Evolutionary conservation across 2,888 invertebrate genomes (phyloP).

Genomic region (Lepetodrilus schrolli): DNA sequence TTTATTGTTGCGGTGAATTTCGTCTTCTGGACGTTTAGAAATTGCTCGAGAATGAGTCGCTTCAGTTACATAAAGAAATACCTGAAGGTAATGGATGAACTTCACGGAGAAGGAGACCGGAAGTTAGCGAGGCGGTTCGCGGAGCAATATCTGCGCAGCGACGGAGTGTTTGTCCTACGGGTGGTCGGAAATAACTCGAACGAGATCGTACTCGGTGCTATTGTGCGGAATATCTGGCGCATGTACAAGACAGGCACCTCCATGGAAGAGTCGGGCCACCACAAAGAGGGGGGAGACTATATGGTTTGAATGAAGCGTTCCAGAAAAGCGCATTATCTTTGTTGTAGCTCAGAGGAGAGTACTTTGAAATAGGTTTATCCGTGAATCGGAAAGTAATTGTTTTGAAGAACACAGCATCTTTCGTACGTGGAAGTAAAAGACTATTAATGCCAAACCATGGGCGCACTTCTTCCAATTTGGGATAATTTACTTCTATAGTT

Average conservation of each 20-base stretch:
- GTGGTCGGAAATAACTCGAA: constrained; percentile 60
- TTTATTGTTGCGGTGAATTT: constrained; percentile 24
- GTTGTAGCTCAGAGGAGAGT: no score
- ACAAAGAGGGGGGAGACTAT: constrained; percentile 37
- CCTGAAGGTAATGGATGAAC: constrained; percentile 28
- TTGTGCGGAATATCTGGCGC: constrained; percentile 56
- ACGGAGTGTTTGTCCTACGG: constrained; percentile 51
- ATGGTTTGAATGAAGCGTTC: no score
- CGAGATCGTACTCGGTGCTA: constrained; percentile 56
- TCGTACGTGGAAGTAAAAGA: no score
- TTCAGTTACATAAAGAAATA: constrained; percentile 32
- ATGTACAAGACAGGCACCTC: constrained; percentile 52
- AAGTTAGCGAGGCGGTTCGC: constrained; percentile 34
- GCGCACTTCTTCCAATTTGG: no score
- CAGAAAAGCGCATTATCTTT: no score
- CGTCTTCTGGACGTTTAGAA: constrained; percentile 31
- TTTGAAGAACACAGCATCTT: no score
- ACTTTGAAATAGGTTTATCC: no score
- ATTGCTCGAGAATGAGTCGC: constrained; percentile 13
- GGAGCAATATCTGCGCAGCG: constrained; percentile 40
- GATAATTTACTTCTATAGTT: no score
- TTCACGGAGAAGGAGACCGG: constrained; percentile 39
- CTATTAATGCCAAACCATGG: no score
- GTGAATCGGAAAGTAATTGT: no score
- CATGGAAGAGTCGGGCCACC: constrained; percentile 47